Evolutionary conservation across 2,113 vertebrate species (phyloP).

Genomic region (Phodopus roborovskii): DNA sequence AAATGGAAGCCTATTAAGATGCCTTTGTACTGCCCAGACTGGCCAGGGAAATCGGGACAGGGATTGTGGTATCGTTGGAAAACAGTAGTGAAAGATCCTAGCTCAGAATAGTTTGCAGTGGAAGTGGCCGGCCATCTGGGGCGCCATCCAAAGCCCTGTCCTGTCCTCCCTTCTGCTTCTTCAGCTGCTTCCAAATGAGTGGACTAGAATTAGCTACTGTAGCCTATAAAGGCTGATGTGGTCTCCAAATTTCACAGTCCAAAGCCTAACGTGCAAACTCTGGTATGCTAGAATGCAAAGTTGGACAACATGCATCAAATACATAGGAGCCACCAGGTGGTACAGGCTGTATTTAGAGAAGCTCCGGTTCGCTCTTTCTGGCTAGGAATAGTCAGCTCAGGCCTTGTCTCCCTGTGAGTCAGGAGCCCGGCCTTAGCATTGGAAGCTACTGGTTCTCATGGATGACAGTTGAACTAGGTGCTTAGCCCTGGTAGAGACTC

Average conservation of each 20-base stretch:
- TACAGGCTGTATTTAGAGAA: not conserved
- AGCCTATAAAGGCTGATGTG: not conserved
- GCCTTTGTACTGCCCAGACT: not conserved
- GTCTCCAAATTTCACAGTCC: not conserved
- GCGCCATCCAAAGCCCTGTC: no score
- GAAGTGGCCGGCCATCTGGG: rapidly evolving
- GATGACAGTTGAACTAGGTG: not conserved
- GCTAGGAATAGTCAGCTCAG: not conserved
- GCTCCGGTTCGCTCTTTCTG: rapidly evolving
- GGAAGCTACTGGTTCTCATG: not conserved
- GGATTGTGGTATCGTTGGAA: rapidly evolving
- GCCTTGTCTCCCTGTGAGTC: rapidly evolving
- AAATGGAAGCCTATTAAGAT: not conserved
- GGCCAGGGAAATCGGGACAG: not conserved
- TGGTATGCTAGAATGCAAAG: rapidly evolving
- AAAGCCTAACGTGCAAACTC: no score
- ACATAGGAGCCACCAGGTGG: not conserved
- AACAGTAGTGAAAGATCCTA: rapidly evolving
- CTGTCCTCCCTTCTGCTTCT: not conserved
- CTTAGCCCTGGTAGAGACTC: no score
- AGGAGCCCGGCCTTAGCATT: rapidly evolving
- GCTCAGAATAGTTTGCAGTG: not conserved
- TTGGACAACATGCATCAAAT: not conserved
- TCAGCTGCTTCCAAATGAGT: rapidly evolving
- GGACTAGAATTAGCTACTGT: not conserved